Conservation (phyloP, 35 echinoderm and acorn worm species). For the Nesometra sesokonis region DNA sequence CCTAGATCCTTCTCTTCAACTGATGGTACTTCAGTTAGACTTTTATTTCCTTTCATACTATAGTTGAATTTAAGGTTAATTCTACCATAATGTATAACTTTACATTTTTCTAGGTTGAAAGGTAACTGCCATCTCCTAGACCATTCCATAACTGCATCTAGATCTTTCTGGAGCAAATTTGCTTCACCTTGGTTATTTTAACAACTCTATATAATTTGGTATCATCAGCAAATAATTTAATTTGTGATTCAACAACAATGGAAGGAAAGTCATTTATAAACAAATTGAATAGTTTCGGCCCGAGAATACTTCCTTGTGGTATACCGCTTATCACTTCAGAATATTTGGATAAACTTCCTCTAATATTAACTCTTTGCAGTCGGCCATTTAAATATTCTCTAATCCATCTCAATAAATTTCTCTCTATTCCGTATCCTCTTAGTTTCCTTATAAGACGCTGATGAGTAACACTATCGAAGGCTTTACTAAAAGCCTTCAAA, state of each 20-base stretch:
- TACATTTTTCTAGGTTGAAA: too few relatives aligned
- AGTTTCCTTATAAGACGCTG: not conserved
- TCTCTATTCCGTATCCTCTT: not conserved
- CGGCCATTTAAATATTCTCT: not conserved
- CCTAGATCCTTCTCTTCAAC: constrained; percentile 1
- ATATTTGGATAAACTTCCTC: not conserved
- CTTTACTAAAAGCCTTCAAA: not conserved
- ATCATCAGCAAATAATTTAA: too few relatives aligned
- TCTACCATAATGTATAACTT: not conserved
- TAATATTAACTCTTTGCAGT: not conserved
- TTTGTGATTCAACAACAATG: too few relatives aligned
- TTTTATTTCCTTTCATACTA: not conserved
- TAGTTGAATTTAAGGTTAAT: not conserved
- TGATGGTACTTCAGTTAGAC: not conserved
- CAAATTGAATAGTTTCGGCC: not conserved
- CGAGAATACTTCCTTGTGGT: not conserved
- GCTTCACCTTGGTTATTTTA: too few relatives aligned
- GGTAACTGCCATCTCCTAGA: not conserved
- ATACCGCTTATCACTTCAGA: not conserved
- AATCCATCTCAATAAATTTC: not conserved
- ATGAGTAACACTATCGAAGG: not conserved
- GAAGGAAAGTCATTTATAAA: not conserved
- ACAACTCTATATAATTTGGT: too few relatives aligned
- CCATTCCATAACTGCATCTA: not conserved
- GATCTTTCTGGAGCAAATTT: not conserved